phyloP scores from a whole-genome alignment of 2,797 vertebrate species.

The Paratrypauchen microcephalus region DNA sequence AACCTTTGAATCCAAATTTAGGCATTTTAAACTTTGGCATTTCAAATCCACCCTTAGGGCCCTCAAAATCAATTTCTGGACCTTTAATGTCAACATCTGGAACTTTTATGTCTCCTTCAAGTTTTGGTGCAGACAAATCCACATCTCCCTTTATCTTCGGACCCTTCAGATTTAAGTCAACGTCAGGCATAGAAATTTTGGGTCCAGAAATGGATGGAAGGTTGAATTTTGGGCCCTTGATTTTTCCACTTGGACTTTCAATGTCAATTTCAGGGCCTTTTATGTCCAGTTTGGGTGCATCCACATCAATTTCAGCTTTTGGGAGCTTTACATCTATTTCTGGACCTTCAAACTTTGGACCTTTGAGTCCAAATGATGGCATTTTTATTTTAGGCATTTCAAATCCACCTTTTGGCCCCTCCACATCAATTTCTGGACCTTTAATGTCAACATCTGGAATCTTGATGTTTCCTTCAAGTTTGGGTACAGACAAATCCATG shows the following conservation, averaged over 20 bases:
- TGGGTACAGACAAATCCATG: not conserved
- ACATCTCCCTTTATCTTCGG: slow-evolving; percentile 23
- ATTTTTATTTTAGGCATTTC: slow-evolving; percentile 42
- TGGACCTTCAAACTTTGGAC: not conserved
- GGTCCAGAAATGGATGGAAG: slow-evolving; percentile 74
- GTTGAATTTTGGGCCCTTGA: slow-evolving; percentile 58
- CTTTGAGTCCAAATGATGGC: slow-evolving; percentile 24
- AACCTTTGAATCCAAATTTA: slow-evolving; percentile 24
- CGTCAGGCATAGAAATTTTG: slow-evolving; percentile 14
- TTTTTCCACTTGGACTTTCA: not conserved
- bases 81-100: slow-evolving; percentile 8
- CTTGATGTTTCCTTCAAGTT: not conserved
- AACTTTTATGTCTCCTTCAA: slow-evolving; percentile 19
- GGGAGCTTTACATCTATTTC: not conserved
- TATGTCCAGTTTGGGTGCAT: too few relatives aligned
- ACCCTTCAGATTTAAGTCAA: slow-evolving; percentile 3
- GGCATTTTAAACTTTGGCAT: slow-evolving; percentile 4
- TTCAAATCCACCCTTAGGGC: slow-evolving; percentile 7
- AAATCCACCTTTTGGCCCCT: slow-evolving; percentile 12
- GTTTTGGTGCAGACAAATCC: slow-evolving; percentile 26
- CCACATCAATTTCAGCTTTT: too few relatives aligned
- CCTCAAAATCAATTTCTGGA: not conserved
- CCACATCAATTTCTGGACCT: slow-evolving; percentile 8
- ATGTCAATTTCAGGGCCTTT: too few relatives aligned
- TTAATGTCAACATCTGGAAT: not conserved